Evolutionary conservation across 2,113 vertebrate genomes (phyloP).

Genomic region (Pachycephala philippinensis): DNA sequence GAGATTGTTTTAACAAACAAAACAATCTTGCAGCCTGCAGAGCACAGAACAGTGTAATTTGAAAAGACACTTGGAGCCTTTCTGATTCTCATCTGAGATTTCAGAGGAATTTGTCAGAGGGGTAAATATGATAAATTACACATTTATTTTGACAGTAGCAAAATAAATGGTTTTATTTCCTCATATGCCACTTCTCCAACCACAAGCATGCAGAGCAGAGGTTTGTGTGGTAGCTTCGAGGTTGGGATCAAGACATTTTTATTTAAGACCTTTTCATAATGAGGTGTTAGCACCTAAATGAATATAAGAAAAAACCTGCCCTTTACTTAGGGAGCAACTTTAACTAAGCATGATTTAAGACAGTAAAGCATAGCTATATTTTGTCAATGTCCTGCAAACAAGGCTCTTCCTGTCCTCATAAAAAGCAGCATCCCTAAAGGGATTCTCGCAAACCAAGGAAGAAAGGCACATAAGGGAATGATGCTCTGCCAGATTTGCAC

Average conservation of each 20-base stretch:
- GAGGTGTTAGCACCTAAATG: not conserved
- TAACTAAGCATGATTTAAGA: not conserved
- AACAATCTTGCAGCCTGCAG: not conserved
- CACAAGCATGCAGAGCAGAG: not conserved
- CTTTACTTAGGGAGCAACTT: not conserved
- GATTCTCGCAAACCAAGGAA: not conserved
- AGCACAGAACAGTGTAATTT: not conserved
- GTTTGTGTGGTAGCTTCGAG: not conserved
- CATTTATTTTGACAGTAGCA: not conserved
- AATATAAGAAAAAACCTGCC: not conserved
- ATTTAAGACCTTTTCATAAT: not conserved
- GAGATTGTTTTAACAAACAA: conserved; percentile 19
- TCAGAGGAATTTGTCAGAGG: not conserved
- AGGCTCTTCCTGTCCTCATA: not conserved
- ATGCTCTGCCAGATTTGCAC: not conserved
- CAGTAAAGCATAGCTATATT: not conserved
- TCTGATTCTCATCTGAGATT: not conserved
- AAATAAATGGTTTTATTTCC: not conserved
- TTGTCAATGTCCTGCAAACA: not conserved
- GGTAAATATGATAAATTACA: conserved; percentile 6
- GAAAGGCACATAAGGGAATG: not conserved
- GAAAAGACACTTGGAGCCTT: not conserved
- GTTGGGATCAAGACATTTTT: not conserved
- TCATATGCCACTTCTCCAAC: not conserved
- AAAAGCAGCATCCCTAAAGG: not conserved